Conservation (phyloP, 2,797 vertebrate species). For the Danio choprae region DNA sequence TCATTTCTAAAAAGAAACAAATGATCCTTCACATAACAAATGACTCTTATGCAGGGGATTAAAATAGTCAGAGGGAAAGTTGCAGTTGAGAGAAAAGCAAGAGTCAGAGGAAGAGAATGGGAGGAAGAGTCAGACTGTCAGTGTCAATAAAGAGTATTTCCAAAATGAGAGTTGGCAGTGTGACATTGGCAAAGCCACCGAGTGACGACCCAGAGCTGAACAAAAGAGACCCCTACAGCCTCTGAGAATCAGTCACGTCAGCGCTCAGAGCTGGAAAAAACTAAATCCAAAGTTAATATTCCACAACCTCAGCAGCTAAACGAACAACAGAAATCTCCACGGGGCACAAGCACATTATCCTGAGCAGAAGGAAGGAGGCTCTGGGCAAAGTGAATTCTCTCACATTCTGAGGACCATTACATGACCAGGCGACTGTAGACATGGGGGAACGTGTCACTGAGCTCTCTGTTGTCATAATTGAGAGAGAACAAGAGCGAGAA, state of each 20-base stretch:
- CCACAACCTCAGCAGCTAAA: neutral
- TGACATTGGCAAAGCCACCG: neutral
- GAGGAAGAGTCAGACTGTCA: neutral
- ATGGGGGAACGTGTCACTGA: slow-evolving; percentile 15
- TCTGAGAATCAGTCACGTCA: neutral
- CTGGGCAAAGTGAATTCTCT: neutral
- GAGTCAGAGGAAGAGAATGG: neutral
- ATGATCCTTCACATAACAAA: slow-evolving; percentile 14
- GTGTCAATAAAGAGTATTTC: neutral
- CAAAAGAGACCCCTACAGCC: neutral
- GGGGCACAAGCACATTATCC: neutral
- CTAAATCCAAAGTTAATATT: slow-evolving; percentile 4
- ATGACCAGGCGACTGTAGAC: slow-evolving; percentile 17
- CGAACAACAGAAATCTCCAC: slow-evolving; percentile 8
- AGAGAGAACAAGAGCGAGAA: slow-evolving; percentile 47
- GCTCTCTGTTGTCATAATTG: slow-evolving; percentile 14
- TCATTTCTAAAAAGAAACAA: slow-evolving; percentile 3
- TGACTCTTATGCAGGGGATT: neutral
- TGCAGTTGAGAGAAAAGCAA: neutral
- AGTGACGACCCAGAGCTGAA: slow-evolving; percentile 8
- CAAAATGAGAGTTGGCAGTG: slow-evolving; percentile 12
- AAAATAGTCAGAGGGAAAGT: neutral
- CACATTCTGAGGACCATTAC: slow-evolving; percentile 17
- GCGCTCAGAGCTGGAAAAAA: neutral
- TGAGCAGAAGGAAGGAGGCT: neutral